Evolutionary conservation across 1,140 invertebrate genomes (phyloP).

Genomic region (Cylas formicarius): DNA sequence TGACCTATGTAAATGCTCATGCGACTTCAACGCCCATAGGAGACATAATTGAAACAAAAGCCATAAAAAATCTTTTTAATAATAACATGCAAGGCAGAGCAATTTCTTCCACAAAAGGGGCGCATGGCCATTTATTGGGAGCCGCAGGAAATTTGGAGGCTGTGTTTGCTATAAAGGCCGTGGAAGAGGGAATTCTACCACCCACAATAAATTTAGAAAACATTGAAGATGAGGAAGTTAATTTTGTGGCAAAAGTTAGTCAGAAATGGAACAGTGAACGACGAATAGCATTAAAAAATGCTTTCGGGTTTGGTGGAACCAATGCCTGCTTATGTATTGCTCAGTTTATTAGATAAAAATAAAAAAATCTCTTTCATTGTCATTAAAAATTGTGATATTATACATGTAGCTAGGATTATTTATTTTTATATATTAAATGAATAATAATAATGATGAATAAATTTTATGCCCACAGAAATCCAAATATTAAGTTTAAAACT

Average conservation of each 20-base stretch:
- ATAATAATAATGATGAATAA: conserved; percentile 14
- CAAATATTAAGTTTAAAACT: no score
- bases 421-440: conserved; percentile 10
- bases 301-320: conserved; percentile 98
- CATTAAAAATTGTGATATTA: background rate
- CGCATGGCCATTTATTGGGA: conserved; percentile 90
- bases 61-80: conserved; percentile 66
- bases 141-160: conserved; percentile 92
- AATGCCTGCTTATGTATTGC: conserved; percentile 84
- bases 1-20: conserved; percentile 93
- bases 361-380: background rate
- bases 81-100: conserved; percentile 52
- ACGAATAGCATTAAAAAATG: conserved; percentile 89
- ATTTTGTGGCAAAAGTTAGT: conserved; percentile 60
- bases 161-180: conserved; percentile 75
- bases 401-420: background rate
- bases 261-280: conserved; percentile 52
- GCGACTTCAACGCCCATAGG: conserved; percentile 96
- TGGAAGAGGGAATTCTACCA: conserved; percentile 67
- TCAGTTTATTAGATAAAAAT: conserved; percentile 31
- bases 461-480: no score
- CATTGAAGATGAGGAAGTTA: conserved; percentile 59
- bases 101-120: conserved; percentile 90
- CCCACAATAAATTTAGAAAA: conserved; percentile 83
- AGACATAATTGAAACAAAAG: conserved; percentile 82